phyloP scores from a whole-genome alignment of 2,113 vertebrate species.

The Henicopernis longicauda region DNA sequence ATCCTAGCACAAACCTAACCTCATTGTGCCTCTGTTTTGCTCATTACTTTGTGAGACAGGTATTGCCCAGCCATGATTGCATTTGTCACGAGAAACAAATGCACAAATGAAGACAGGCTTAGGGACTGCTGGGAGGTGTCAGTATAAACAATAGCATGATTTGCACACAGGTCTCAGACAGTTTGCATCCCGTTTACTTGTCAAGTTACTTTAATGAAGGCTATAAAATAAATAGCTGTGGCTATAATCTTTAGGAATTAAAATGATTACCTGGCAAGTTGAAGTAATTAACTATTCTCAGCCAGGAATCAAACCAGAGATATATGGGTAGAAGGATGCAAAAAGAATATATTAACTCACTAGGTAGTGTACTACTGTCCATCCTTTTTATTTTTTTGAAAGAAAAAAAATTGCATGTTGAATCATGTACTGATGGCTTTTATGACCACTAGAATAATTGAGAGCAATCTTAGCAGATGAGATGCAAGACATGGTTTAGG shows the following conservation, averaged over 20 bases:
- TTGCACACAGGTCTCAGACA: not conserved
- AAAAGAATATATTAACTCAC: conserved; percentile 41
- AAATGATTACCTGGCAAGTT: conserved; percentile 60
- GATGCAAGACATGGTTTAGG: not conserved
- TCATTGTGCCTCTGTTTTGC: not conserved
- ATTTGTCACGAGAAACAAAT: conserved; percentile 48
- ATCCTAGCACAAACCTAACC: conserved; percentile 10
- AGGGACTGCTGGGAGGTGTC: conserved; percentile 45
- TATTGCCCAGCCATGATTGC: conserved; percentile 35
- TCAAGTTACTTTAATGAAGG: conserved; percentile 57
- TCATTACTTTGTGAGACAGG: conserved; percentile 37
- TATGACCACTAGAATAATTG: not conserved
- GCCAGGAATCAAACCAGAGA: conserved; percentile 30
- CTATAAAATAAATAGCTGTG: conserved; percentile 53
- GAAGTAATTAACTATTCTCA: conserved; percentile 59
- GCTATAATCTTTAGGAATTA: conserved; percentile 52
- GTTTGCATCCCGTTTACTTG: conserved; percentile 44
- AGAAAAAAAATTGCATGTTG: not conserved
- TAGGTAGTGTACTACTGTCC: not conserved
- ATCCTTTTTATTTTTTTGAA: not conserved
- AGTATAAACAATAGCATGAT: conserved; percentile 47
- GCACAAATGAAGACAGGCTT: conserved; percentile 22
- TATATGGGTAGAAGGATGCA: not conserved
- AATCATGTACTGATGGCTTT: not conserved
- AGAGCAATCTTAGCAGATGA: not conserved